Conservation (phyloP, 2,888 invertebrate species). For the Cheilosia soror region DNA sequence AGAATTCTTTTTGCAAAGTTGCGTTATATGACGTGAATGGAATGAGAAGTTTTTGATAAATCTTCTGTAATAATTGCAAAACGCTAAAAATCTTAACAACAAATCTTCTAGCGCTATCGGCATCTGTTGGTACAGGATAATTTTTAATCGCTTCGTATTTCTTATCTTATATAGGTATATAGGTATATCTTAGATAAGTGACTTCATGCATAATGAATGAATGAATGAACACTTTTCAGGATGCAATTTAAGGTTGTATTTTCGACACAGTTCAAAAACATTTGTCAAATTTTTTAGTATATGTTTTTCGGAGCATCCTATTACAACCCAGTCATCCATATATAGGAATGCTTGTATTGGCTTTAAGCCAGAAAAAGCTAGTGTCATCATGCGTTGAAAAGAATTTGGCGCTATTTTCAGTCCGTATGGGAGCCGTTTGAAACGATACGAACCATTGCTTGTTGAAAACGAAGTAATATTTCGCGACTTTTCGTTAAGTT, state of each 20-base stretch:
- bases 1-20: constrained; percentile 3
- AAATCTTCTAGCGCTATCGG: constrained; percentile 23
- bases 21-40: constrained; percentile 6
- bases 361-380: constrained; percentile 65
- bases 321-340: constrained; percentile 76
- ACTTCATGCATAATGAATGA: constrained; percentile 51
- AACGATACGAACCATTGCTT: constrained; percentile 3
- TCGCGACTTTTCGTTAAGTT: constrained; percentile 30
- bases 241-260: too few relatives aligned
- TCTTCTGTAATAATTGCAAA: constrained; percentile 52
- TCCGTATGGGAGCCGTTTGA: constrained; percentile 72
- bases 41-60: constrained; percentile 54
- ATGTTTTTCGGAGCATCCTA: constrained; percentile 68
- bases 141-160: constrained; percentile 5
- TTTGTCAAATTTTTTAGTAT: constrained; percentile 32
- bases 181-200: constrained; percentile 58
- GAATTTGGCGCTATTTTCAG: constrained; percentile 59
- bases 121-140: background rate
- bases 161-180: constrained; percentile 12
- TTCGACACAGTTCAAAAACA: too few relatives aligned
- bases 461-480: background rate
- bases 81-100: too few relatives aligned
- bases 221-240: constrained; percentile 36
- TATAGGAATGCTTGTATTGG: constrained; percentile 74
- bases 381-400: constrained; percentile 77